Base-by-base conservation (phyloP, 2,113 vertebrate species). In the Platycercus adscitus region DNA sequence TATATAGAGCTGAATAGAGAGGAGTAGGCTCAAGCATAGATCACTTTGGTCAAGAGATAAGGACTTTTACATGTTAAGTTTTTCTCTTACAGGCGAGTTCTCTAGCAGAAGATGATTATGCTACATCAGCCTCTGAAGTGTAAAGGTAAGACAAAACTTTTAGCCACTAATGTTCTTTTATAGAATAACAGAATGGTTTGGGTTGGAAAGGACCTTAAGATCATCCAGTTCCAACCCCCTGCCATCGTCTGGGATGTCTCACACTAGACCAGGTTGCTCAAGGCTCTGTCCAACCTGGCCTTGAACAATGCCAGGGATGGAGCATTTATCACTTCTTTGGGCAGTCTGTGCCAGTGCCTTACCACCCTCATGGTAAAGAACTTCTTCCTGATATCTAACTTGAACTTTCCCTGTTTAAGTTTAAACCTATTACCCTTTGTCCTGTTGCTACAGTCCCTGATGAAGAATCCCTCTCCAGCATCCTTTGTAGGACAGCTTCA, bases 71-170 rank as follows among this genome's bases (percentile, higher is more conserved):
- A 80, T 56, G 37, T 50, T 5, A 93, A 81, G 64, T 47, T 60
- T 78, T 82, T 75, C 58, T 56, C 81, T 85, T 78, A 52, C 12
- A 66, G 82, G 26, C 49, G 28, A 78, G 28, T 39, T 77, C 41
- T 75, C 28, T 29, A 56, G 63, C 44, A 90, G 71, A 37, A 90
- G 71, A n/a, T 46, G 37, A 50, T 53, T 28, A 33, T 88, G 64
- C 72, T 66, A 43, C 26, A 33, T 73, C 72, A 68, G 35, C 43
- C 39, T 81, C 85, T 73, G 50, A 70, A 63, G 53, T 39, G 35
- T 81, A 90, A 89, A 81, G 55, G 75, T 82, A 93, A 84, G 43
- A 58, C 28, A 66, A 92, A 58, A 85, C 33, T 94, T 71, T 80
- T 72, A 90, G 60, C 56, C 43, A 41, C 11, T 52, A 60, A 46